Conservation (phyloP, 2,113 vertebrate genomes). For the Bos indicus region DNA sequence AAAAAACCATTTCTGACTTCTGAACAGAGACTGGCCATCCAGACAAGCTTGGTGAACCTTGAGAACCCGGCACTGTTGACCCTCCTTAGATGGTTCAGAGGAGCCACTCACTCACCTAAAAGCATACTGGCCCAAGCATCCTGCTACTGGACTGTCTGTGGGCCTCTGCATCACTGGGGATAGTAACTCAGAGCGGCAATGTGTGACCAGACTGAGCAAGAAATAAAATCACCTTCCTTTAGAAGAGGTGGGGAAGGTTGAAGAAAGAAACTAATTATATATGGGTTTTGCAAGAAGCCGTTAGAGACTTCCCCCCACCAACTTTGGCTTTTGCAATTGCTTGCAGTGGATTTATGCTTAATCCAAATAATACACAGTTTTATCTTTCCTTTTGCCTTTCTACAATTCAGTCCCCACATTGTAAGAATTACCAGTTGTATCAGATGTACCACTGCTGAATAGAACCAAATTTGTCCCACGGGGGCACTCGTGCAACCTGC, state of each 20-base stretch:
- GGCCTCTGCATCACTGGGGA: neutral
- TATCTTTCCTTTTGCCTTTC: conserved; percentile 26
- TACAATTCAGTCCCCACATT: neutral
- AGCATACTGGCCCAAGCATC: neutral
- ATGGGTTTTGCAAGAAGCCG: conserved; percentile 36
- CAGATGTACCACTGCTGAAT: neutral
- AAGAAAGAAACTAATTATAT: conserved; percentile 30
- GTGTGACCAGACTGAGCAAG: conserved; percentile 8
- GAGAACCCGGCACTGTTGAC: neutral
- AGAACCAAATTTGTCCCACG: neutral
- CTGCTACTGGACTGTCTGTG: neutral
- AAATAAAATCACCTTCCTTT: conserved; percentile 42
- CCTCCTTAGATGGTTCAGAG: neutral
- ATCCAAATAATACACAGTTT: conserved; percentile 53
- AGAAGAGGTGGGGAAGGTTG: neutral
- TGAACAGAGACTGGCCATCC: neutral
- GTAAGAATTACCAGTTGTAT: conserved; percentile 28
- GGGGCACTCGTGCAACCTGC: neutral
- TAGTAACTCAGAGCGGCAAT: neutral
- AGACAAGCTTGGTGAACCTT: neutral
- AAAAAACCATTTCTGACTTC: neutral
- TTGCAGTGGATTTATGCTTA: conserved; percentile 47
- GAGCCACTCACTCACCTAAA: neutral
- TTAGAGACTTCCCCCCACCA: neutral
- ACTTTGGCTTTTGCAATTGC: conserved; percentile 48